phyloP scores from a whole-genome alignment of 2,888 invertebrate genomes.

The Synergus japonicus region DNA sequence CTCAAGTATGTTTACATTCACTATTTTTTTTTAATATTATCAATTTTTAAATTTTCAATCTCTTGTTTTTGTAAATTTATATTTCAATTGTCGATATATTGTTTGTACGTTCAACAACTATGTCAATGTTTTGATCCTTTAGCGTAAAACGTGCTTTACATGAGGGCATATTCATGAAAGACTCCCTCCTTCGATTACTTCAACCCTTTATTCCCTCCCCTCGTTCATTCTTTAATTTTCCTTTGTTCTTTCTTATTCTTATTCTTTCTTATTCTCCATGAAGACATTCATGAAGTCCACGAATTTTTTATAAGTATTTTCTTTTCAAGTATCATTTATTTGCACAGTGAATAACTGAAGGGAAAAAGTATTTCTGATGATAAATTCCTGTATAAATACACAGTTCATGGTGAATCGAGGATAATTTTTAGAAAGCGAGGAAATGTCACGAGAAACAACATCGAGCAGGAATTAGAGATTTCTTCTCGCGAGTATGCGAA shows the following conservation, averaged over 20 bases:
- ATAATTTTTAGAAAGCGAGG: constrained; percentile 37
- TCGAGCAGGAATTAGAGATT: constrained; percentile 26
- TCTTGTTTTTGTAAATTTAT: neutral
- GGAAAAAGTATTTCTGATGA: neutral
- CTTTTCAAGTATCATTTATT: neutral
- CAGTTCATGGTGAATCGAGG: neutral
- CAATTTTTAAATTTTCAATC: too few species aligned
- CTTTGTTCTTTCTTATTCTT: constrained; percentile 3
- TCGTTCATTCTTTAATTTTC: neutral
- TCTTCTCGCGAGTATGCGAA: constrained; percentile 39
- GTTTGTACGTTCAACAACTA: neutral
- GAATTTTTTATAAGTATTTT: neutral
- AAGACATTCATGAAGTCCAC: neutral
- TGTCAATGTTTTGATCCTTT: constrained; percentile 15
- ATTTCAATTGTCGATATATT: neutral
- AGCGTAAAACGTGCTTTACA: neutral
- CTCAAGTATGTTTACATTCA: constrained; percentile 14
- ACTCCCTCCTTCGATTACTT: constrained; percentile 21
- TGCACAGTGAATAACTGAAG: neutral
- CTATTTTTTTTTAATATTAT: too few species aligned
- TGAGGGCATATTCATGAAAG: constrained; percentile 35
- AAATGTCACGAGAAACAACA: constrained; percentile 39
- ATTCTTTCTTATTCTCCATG: neutral
- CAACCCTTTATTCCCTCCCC: neutral
- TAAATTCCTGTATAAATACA: neutral